Percentiles rank a stretch among this genome's conserved stretches.
Evolutionary conservation across 2,797 vertebrate genomes (phyloP).

Genomic region (Spinus pinus): DNA sequence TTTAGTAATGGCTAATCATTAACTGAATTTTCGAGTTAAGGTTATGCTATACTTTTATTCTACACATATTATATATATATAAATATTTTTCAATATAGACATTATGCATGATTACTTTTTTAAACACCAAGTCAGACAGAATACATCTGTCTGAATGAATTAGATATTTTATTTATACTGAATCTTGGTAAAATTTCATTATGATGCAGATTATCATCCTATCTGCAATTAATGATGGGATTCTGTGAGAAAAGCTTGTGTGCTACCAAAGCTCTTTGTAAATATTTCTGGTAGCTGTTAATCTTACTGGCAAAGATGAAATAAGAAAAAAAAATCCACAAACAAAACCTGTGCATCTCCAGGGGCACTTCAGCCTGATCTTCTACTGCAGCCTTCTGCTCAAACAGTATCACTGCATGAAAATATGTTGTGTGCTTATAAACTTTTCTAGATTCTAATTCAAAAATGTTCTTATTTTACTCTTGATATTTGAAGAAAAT

Average conservation of each 20-base stretch:
- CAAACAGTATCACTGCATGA: conserved; percentile 51
- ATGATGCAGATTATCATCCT: neutral
- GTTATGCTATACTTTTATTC: neutral
- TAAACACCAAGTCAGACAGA: neutral
- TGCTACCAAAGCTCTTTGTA: neutral
- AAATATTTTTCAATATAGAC: neutral
- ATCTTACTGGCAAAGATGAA: neutral
- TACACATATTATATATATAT: neutral
- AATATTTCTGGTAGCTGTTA: neutral
- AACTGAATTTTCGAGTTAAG: neutral
- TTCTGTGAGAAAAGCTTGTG: neutral
- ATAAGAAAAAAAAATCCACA: neutral
- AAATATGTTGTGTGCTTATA: neutral
- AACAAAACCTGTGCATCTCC: neutral
- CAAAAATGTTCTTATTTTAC: neutral
- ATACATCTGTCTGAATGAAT: neutral
- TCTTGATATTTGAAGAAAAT: neutral
- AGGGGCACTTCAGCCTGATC: conserved; percentile 26
- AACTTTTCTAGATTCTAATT: neutral
- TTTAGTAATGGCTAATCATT: neutral
- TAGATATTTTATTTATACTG: neutral
- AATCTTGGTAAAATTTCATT: neutral
- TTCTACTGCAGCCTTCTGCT: conserved; percentile 73
- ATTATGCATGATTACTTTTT: neutral
- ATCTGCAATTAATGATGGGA: neutral